Base-by-base conservation (phyloP, 2,888 invertebrate genomes). In the Drosophila macrospina region DNA sequence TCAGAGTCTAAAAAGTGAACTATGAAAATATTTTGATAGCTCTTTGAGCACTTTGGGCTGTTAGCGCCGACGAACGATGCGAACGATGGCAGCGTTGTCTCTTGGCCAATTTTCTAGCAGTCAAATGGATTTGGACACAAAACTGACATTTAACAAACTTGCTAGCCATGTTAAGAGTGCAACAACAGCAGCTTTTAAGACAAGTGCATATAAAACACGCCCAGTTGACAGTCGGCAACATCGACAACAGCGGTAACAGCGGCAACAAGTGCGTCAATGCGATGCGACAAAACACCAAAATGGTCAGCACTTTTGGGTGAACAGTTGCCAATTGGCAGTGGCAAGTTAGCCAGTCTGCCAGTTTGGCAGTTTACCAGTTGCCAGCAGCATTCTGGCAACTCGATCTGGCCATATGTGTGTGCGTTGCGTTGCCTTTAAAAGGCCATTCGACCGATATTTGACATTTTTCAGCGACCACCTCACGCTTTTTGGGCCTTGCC, bases 121-220 rank as follows among this genome's bases (percentile, higher is more conserved):
- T 67, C 68, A 63, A 78, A 78, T 85, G 74, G 72, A 66, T 73
- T 78, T 83, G 88, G 90, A 89, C 90, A 86, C 74, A 81, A 88
- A 89, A 90, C 78, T 89, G 89, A 90, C 90, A 82, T 89, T 86
- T 89, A 80, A 90, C 89, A 85, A 89, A 89, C 78, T 84, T 78
- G 73, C 79, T 55, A 56, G 76, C 71, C 74, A 71, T 69, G 74
- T 82, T 74, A 44, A 71, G 74, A 69, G 69, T 62, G 52, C 50
- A 30, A 34, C 51, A 56, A 34, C 44, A 55, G 8, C 60, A 48
- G 28, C 30, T 37, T 47, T 44, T 50, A 61, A 73, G 63, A 71
- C 69, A 72, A 75, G 67, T 68, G 67, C 69, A 65, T 68, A 15
- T 11, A 39, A 69, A 74, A 68, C 69, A 73, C 66, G 69, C 73